Base-by-base conservation (phyloP, 2,797 vertebrate genomes). In the Hydrolagus colliei region DNA sequence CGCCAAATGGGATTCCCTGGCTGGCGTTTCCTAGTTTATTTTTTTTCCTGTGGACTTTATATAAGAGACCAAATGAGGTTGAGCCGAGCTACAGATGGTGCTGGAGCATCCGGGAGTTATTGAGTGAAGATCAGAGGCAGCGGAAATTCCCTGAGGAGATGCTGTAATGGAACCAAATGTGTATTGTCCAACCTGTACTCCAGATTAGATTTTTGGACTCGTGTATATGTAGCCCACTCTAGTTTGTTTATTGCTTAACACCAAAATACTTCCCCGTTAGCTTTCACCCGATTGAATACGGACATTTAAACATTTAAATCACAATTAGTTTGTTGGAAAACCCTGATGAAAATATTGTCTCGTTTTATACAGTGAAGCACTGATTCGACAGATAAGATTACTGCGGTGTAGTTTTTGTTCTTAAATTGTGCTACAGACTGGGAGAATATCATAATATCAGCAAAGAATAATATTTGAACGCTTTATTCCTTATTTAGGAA, bases 1-100 rank as follows among this genome's bases (percentile, higher is more conserved):
- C 96, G 96, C 95, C 96, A 97, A 97, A 98, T 97, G 94, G 96
- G 96, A 97, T 98, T 98, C 96, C 94, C 94, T 90, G 90, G 93
- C 94, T 95, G 95, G 95, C 95, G 94, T 96, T 96, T 95, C 94
- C 90, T 89, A 94, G 92, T 95, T 95, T 95, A 93, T 98, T 97
- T 96, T 96, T 96, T 92, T 67, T 14, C 41, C 65, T 90, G 87
- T 94, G 94, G 95, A 94, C 94, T 96, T 96, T 96, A 96, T 52
- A 52, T 95, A 96, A 95, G 95, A 96, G 97, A 94, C 94, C 95
- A 96, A 96, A 97, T 96, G 96, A 96, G 95, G 95, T 95, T 95
- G 92, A 93, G 94, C 8, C 94, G 93, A 92, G 95, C 95, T 96
- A 95, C 95, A 96, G 95, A 97, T 96, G 97, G 97, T 96, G 95